Conservation (phyloP, 2,888 invertebrate genomes). For the Anthophora plumipes region DNA sequence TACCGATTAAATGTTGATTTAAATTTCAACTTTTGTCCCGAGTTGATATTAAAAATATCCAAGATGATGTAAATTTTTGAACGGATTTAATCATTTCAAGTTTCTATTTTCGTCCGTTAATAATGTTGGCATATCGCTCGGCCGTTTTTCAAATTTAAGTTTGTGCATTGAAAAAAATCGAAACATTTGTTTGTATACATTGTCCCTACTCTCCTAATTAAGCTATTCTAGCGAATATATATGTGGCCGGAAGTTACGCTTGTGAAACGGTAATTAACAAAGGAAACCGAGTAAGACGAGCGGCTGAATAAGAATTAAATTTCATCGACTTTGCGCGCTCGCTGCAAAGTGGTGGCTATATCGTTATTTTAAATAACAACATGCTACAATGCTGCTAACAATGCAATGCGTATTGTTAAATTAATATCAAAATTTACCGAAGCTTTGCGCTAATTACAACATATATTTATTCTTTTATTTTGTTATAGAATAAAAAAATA, state of each 20-base stretch:
- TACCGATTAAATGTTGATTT: background rate
- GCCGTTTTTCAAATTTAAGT: background rate
- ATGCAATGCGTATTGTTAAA: background rate
- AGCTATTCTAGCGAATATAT: constrained; percentile 23
- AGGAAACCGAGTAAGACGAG: constrained; percentile 53
- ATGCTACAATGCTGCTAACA: background rate
- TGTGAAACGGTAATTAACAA: constrained; percentile 47
- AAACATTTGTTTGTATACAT: constrained; percentile 3
- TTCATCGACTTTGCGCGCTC: constrained; percentile 48
- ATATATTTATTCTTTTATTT: background rate
- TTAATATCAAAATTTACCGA: background rate
- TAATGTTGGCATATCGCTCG: background rate
- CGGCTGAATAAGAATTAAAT: constrained; percentile 33
- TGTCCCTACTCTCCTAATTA: constrained; percentile 23
- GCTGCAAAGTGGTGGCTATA: background rate
- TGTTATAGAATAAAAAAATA: background rate
- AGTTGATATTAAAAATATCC: background rate
- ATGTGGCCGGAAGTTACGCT: constrained; percentile 46
- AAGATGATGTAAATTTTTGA: background rate
- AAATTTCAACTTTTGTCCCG: background rate
- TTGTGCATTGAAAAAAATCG: background rate
- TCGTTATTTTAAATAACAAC: constrained; percentile 4
- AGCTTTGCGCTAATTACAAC: background rate
- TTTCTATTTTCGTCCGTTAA: no score
- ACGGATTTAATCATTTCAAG: background rate